These are phyloP conservation scores for Tonatia bakeri DNA, from an alignment of 2,113 vertebrate species.

Conservation along the genomic window DNA sequence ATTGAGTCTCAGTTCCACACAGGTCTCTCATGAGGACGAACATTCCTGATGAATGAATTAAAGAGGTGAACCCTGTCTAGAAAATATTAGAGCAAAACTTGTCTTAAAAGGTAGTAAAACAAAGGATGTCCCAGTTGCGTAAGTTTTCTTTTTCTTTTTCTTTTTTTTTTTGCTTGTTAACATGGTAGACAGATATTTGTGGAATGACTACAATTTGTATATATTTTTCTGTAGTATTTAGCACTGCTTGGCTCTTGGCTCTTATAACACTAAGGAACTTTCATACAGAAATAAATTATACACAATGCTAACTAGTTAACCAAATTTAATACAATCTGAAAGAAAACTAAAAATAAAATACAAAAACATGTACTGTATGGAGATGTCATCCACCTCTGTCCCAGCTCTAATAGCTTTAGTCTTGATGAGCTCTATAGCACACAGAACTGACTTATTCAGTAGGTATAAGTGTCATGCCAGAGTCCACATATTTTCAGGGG, in stretches of 20 bases:
- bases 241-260: neutral
- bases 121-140: neutral
- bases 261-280: neutral
- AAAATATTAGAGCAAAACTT: neutral
- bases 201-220: neutral
- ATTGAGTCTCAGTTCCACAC: accelerated
- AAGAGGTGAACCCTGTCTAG: neutral
- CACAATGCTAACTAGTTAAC: neutral
- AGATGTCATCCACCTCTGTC: neutral
- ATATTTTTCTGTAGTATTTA: neutral
- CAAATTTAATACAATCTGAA: neutral
- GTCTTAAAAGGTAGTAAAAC: neutral
- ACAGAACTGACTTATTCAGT: neutral
- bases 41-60: neutral
- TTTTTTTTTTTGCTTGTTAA: neutral
- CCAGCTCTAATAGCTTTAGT: neutral
- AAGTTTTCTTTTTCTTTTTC: neutral
- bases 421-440: neutral
- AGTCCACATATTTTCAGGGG: neutral
- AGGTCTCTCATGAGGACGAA: neutral
- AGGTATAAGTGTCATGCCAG: too few relatives aligned
- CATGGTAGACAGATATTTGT: neutral
- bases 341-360: neutral
- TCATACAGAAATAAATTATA: neutral
- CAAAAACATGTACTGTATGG: neutral